Evolutionary conservation across 2,797 vertebrate genomes (phyloP).

Genomic region (Gallirallus australis): DNA sequence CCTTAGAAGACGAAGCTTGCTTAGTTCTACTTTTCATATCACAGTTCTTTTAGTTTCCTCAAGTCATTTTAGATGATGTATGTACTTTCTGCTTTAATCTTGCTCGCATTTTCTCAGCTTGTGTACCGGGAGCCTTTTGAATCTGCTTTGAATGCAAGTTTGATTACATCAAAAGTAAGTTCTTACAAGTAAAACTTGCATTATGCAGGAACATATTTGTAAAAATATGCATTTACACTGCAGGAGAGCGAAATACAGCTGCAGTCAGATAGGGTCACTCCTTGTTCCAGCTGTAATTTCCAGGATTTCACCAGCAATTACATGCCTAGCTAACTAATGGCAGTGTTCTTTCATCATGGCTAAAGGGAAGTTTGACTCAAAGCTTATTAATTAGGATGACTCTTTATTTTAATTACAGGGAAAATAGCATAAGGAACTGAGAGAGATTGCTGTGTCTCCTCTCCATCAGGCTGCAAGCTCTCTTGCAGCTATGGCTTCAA

Average conservation of each 20-base stretch:
- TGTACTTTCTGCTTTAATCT: slow-evolving; percentile 11
- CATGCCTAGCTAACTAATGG: background rate
- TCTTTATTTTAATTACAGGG: slow-evolving; percentile 9
- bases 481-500: background rate
- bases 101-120: background rate
- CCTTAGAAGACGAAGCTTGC: background rate
- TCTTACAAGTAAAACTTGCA: slow-evolving; percentile 12
- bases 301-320: background rate
- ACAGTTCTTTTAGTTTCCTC: slow-evolving; percentile 2
- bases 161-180: slow-evolving; percentile 51
- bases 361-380: slow-evolving; percentile 24
- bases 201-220: slow-evolving; percentile 1
- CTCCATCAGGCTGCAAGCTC: background rate
- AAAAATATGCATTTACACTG: slow-evolving; percentile 17
- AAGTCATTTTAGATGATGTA: background rate
- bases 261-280: background rate
- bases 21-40: background rate
- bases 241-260: slow-evolving; percentile 22
- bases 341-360: background rate
- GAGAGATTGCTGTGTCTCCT: background rate
- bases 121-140: background rate
- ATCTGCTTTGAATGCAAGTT: slow-evolving; percentile 28
- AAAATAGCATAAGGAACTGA: background rate
- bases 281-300: slow-evolving; percentile 16
- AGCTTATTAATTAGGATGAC: background rate